Conservation (phyloP, 1,140 invertebrate species). For the Zaprionus africanus region DNA sequence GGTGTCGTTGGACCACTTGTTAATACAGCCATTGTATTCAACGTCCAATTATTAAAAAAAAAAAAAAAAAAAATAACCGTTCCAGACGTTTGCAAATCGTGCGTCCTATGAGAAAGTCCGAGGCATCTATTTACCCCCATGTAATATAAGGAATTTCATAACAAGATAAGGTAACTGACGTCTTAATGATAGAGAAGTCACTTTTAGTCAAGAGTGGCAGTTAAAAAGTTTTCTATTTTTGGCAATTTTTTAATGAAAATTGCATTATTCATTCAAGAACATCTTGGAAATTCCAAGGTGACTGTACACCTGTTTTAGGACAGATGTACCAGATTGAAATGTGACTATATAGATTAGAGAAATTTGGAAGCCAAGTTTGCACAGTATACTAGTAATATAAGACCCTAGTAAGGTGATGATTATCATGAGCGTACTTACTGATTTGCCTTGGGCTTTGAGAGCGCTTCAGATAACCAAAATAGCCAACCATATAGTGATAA, state of each 20-base stretch:
- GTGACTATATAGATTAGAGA: not conserved
- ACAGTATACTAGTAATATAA: not conserved
- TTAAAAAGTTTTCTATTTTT: not conserved
- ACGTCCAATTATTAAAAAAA: too few species aligned
- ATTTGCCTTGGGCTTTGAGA: constrained; percentile 4
- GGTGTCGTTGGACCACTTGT: too few species aligned
- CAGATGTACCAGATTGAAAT: not conserved
- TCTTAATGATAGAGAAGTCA: not conserved
- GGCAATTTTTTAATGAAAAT: not conserved
- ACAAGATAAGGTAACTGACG: not conserved
- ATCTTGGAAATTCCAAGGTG: not conserved
- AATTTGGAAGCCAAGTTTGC: not conserved
- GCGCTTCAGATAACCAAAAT: constrained; percentile 21
- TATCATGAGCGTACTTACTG: constrained; percentile 13
- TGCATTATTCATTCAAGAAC: not conserved
- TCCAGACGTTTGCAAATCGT: constrained; percentile 23
- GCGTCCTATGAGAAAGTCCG: not conserved
- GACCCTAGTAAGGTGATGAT: not conserved
- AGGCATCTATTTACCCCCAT: constrained; percentile 5
- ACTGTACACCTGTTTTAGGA: not conserved
- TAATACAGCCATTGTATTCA: too few species aligned
- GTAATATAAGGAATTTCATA: constrained; percentile 14
- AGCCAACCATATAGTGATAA: constrained; percentile 20
- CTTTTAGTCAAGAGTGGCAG: not conserved
- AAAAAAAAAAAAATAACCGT: too few species aligned